These are phyloP conservation scores for Microctonus hyperodae DNA, from an alignment of 2,888 invertebrate genomes.

Conservation along the genomic window DNA sequence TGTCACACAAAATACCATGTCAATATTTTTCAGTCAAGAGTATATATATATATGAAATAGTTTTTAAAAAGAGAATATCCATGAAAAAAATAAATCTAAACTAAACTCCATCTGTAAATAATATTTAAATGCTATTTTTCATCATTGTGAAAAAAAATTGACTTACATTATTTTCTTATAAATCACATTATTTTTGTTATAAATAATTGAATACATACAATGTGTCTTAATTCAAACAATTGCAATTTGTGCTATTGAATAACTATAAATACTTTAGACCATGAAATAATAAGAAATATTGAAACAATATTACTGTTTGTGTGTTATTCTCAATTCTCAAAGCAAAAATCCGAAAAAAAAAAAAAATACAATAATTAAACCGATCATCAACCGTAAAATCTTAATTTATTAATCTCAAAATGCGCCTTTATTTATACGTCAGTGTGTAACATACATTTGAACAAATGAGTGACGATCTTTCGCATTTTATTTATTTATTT, in stretches of 20 bases:
- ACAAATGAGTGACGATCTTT: too few species aligned
- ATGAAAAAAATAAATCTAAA: background rate
- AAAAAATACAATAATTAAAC: too few species aligned
- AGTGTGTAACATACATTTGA: too few species aligned
- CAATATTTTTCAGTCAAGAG: background rate
- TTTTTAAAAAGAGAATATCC: background rate
- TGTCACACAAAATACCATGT: background rate
- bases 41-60: background rate
- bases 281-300: background rate
- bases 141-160: slow-evolving; percentile 23
- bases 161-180: slow-evolving; percentile 16
- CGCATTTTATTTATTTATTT: background rate
- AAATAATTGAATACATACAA: background rate
- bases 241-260: background rate
- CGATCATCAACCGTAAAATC: too few species aligned
- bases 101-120: slow-evolving; percentile 35
- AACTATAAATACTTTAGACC: background rate
- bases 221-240: background rate
- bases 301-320: background rate
- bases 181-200: slow-evolving; percentile 4
- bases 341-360: too few species aligned
- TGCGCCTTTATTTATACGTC: too few species aligned
- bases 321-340: too few species aligned
- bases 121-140: slow-evolving; percentile 38
- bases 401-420: too few species aligned